Base-by-base conservation (phyloP, 2,888 invertebrate genomes). In the Aporophyla nigra region DNA sequence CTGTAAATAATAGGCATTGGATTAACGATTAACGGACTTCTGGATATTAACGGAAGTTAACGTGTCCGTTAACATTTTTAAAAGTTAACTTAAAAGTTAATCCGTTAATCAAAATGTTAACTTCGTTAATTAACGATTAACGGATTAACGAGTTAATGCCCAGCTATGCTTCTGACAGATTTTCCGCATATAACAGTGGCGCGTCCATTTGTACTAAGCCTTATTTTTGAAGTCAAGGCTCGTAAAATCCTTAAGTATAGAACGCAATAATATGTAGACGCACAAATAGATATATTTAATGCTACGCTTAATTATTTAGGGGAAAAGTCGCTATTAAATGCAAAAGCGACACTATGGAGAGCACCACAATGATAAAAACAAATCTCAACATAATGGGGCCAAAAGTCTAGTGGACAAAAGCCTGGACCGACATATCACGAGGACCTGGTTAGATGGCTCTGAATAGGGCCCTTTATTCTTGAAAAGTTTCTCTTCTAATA, bases 191-290 rank as follows among this genome's bases (percentile, higher is more conserved):
- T 16, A 70, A 46, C 5, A 68, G 10, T 10, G 10, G 10, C 27
- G 24, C n/a, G 16, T 77, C 5, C 2, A 70, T 59, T 16, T 40
- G 7, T 43, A 33, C 10, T 5, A 27, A 76, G 19, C 27, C 12
- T 49, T 81, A 81, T n/a, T 54, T 53, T 80, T 14, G 27, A 43
- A 40, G 19, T 7, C 40, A 73, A 72, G 16, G 16, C 43, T 54
- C 0, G n/a, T n/a, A 14, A 53, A 24, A 21, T 65, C 46, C 65
- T 53, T 74, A 9, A 33, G 9, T 53, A 63, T 53, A 46, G 16
- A 66, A 67, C 14, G 76, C 78, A 78, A 76, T 53, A 78, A 67
- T 59, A 49, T n/a, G 14, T 61, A 82, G 14, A 82, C 14, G 58
- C 74, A 53, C 33, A 14, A 54, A 76, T 5, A 43, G 3, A 14